Evolutionary conservation across 2,888 invertebrate genomes (phyloP).

Genomic region (Troides helena): DNA sequence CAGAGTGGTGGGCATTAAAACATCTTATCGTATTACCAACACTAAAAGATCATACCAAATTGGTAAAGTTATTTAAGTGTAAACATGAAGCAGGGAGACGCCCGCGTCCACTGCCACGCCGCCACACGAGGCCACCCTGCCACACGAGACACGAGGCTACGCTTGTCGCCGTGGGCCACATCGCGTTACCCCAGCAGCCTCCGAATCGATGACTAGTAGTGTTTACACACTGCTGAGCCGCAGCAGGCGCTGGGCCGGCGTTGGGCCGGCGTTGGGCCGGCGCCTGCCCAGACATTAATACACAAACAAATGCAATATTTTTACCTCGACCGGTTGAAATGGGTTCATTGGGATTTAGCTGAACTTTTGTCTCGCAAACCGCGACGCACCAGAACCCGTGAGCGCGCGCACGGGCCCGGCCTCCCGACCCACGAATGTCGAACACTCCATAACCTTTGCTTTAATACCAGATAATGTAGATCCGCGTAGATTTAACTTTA

Average conservation of each 20-base stretch:
- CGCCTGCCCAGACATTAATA: neutral
- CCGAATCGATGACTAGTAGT: neutral
- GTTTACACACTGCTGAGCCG: neutral
- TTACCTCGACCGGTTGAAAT: constrained; percentile 2
- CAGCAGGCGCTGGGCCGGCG: neutral
- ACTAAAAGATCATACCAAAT: too few species aligned
- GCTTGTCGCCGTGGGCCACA: too few species aligned
- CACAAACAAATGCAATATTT: neutral
- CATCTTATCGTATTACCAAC: too few species aligned
- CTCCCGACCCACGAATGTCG: neutral
- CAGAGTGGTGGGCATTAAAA: too few species aligned
- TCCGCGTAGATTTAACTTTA: too few species aligned
- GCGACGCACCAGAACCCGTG: neutral
- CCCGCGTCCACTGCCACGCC: too few species aligned
- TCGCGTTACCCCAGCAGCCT: too few species aligned
- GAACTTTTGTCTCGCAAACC: neutral
- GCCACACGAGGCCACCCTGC: too few species aligned
- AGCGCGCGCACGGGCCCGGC: neutral
- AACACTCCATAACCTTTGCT: constrained; percentile 10
- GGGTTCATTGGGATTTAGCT: constrained; percentile 16
- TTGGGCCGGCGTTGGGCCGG: too few species aligned
- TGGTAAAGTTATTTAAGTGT: too few species aligned
- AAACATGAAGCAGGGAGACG: too few species aligned
- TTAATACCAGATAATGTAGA: neutral
- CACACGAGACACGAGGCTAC: too few species aligned